A percentile compares a stretch with the other conserved stretches of the same genome.
These are phyloP conservation scores for Drosophila mercatorum DNA, from an alignment of 2,888 invertebrate species.

Conservation along the genomic window DNA sequence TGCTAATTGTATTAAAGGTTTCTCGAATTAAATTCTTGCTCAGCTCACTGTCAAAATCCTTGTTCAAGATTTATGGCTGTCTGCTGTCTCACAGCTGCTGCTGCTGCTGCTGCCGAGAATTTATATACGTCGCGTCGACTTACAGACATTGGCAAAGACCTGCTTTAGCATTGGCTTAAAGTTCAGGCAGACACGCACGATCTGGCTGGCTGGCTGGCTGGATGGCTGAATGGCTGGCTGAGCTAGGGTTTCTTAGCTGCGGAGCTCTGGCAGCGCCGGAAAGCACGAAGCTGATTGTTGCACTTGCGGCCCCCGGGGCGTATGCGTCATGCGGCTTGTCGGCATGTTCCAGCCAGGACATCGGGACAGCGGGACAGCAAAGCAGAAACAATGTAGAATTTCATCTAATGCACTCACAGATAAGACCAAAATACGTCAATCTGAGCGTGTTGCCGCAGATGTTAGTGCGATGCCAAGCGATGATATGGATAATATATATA, in stretches of 20 bases:
- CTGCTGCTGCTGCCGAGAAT: slow-evolving; percentile 44
- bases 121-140: slow-evolving; percentile 63
- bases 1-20: slow-evolving; percentile 37
- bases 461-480: neutral
- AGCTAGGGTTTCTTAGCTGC: neutral
- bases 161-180: slow-evolving; percentile 70
- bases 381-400: slow-evolving; percentile 15
- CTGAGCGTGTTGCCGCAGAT: neutral
- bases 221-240: neutral
- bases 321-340: slow-evolving; percentile 63
- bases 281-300: slow-evolving; percentile 53
- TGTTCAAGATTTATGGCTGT: slow-evolving; percentile 72
- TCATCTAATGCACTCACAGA: slow-evolving; percentile 11
- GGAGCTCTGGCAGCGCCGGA: slow-evolving; percentile 12
- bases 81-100: slow-evolving; percentile 14
- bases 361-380: neutral
- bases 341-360: slow-evolving; percentile 29
- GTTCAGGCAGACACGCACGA: slow-evolving; percentile 53
- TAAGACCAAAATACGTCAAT: neutral
- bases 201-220: slow-evolving; percentile 10
- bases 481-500: neutral
- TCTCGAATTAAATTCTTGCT: slow-evolving; percentile 53
- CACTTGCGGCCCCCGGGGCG: slow-evolving; percentile 54
- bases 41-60: slow-evolving; percentile 71
- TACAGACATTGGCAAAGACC: slow-evolving; percentile 64